phyloP scores from a whole-genome alignment of 1,140 invertebrate genomes.

The Nasonia vitripennis region DNA sequence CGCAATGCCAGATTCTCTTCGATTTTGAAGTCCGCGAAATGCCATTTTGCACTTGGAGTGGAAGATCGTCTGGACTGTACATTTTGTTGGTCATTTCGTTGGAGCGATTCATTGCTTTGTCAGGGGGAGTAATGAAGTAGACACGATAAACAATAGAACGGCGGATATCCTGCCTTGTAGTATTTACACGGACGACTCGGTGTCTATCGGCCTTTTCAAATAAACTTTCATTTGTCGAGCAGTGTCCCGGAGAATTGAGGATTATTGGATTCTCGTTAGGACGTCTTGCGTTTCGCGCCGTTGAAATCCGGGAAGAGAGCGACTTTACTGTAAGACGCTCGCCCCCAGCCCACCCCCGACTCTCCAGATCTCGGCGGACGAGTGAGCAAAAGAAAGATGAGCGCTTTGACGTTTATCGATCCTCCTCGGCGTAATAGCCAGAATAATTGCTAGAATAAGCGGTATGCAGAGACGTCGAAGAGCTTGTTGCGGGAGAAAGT shows the following conservation, averaged over 20 bases:
- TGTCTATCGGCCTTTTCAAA: slow-evolving; percentile 60
- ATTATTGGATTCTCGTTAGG: slow-evolving; percentile 71
- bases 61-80: neutral
- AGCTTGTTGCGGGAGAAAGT: slow-evolving; percentile 22
- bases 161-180: slow-evolving; percentile 5
- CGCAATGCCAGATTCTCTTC: neutral
- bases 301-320: slow-evolving; percentile 55
- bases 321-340: slow-evolving; percentile 46
- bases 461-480: slow-evolving; percentile 56
- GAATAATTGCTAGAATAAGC: slow-evolving; percentile 66
- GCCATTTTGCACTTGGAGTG: neutral
- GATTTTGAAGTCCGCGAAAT: neutral
- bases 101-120: neutral
- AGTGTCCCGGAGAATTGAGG: slow-evolving; percentile 65
- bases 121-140: neutral
- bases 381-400: slow-evolving; percentile 39
- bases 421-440: slow-evolving; percentile 56
- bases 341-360: too few species aligned
- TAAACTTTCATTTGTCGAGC: slow-evolving; percentile 67
- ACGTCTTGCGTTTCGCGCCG: slow-evolving; percentile 53
- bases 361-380: slow-evolving; percentile 51
- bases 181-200: slow-evolving; percentile 49
- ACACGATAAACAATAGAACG: slow-evolving; percentile 13
- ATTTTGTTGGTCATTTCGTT: slow-evolving; percentile 1
- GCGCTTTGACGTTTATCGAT: slow-evolving; percentile 17